These are phyloP conservation scores for Leptonema lineaticorne DNA, from an alignment of 1,140 invertebrate species.

Conservation along the genomic window DNA sequence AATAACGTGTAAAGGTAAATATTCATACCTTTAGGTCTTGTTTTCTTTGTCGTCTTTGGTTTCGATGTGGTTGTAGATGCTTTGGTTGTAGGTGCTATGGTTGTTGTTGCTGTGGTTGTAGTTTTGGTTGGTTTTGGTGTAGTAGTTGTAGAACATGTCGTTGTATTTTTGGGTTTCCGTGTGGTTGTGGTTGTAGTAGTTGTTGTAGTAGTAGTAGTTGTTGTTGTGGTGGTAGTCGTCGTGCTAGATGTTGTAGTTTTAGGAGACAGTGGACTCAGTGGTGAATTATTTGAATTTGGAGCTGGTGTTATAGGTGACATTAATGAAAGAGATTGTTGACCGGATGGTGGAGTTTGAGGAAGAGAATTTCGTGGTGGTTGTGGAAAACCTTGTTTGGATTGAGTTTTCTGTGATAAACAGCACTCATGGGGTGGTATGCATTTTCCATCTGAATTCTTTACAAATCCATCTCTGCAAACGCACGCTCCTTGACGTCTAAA, in stretches of 20 bases:
- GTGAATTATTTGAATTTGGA: neutral
- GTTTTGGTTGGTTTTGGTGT: neutral
- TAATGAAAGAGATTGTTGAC: neutral
- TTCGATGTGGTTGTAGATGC: neutral
- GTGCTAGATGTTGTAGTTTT: neutral
- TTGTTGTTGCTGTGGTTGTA: neutral
- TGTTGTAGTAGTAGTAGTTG: neutral
- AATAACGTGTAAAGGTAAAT: too few relatives aligned
- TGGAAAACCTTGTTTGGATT: neutral
- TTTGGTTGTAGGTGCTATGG: too few relatives aligned
- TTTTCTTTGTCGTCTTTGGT: neutral
- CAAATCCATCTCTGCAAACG: neutral
- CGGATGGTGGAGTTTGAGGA: neutral
- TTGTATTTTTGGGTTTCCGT: neutral
- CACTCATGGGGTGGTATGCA: conserved; percentile 6
- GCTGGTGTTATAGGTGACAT: neutral
- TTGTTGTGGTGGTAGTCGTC: neutral
- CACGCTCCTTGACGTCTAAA: neutral
- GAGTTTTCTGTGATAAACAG: neutral
- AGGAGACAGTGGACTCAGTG: neutral
- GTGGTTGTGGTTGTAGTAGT: neutral
- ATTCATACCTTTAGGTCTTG: neutral
- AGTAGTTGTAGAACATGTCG: neutral
- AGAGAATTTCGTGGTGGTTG: neutral
- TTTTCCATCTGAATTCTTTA: conserved; percentile 6